Percentiles rank a stretch among this genome's conserved stretches.
These are phyloP conservation scores for Pangasius sanitwongsei DNA, from an alignment of 2,797 vertebrate genomes.

Conservation along the genomic window DNA sequence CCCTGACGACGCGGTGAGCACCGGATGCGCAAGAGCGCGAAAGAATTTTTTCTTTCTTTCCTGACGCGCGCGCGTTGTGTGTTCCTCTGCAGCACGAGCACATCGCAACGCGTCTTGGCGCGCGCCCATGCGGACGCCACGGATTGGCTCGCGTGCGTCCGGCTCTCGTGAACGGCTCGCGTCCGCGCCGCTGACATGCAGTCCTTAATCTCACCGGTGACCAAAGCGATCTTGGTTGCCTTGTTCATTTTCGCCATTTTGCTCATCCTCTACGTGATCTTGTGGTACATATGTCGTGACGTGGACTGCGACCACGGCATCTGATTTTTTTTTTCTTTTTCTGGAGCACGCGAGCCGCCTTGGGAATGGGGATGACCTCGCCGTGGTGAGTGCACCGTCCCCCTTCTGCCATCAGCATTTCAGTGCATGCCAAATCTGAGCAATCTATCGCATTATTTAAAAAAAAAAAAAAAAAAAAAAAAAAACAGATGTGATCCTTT, in stretches of 20 bases:
- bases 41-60: not conserved
- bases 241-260: constrained; percentile 87
- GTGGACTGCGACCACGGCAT: constrained; percentile 84
- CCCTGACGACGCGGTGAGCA: constrained; percentile 45
- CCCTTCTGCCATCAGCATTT: not conserved
- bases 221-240: constrained; percentile 84
- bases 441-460: not conserved
- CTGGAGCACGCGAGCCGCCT: constrained; percentile 11
- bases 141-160: constrained; percentile 35
- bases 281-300: constrained; percentile 88
- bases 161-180: constrained; percentile 11
- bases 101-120: constrained; percentile 41
- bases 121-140: constrained; percentile 57
- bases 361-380: constrained; percentile 25
- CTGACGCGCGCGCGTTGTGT: constrained; percentile 10
- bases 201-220: constrained; percentile 83
- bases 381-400: constrained; percentile 8
- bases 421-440: not conserved
- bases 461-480: not conserved
- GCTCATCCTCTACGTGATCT: constrained; percentile 86
- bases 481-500: not conserved
- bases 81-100: constrained; percentile 22
- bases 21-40: constrained; percentile 37
- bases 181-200: constrained; percentile 77
- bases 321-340: constrained; percentile 14